phyloP scores from a whole-genome alignment of 1,140 invertebrate species.

The Phymorhynchus buccinoides region DNA sequence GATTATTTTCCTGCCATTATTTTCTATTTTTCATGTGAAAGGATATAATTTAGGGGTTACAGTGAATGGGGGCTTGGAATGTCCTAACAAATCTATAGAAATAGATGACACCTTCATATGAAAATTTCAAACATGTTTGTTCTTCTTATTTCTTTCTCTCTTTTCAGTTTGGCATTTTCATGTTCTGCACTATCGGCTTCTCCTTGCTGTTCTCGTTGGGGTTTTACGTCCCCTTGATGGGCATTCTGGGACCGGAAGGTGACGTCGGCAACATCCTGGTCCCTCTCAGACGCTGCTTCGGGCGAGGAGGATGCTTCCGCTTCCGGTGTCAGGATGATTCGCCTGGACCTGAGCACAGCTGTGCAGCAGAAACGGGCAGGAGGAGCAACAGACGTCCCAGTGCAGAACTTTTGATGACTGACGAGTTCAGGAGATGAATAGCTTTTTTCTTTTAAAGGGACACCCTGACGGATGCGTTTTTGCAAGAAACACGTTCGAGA shows the following conservation, averaged over 20 bases:
- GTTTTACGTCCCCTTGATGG: slow-evolving; percentile 54
- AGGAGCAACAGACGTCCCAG: not conserved
- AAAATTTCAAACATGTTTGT: too few relatives aligned
- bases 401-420: too few relatives aligned
- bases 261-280: slow-evolving; percentile 50
- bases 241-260: slow-evolving; percentile 53
- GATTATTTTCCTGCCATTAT: too few relatives aligned
- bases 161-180: slow-evolving; percentile 57
- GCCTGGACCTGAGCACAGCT: not conserved
- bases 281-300: slow-evolving; percentile 7
- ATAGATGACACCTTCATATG: too few relatives aligned
- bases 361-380: not conserved
- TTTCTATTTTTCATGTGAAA: not conserved
- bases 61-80: not conserved
- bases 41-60: not conserved
- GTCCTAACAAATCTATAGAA: too few relatives aligned
- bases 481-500: too few relatives aligned
- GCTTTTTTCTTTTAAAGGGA: too few relatives aligned
- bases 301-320: too few relatives aligned
- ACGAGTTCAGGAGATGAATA: too few relatives aligned
- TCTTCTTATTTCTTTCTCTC: too few relatives aligned
- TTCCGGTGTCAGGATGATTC: too few relatives aligned
- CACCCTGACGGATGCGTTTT: too few relatives aligned
- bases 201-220: slow-evolving; percentile 58
- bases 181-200: slow-evolving; percentile 60